Evolutionary conservation across 2,797 vertebrate species (phyloP), one percentile per base, ranked within the genome.

Genomic region (Parauchenoglanis punctatus): DNA sequence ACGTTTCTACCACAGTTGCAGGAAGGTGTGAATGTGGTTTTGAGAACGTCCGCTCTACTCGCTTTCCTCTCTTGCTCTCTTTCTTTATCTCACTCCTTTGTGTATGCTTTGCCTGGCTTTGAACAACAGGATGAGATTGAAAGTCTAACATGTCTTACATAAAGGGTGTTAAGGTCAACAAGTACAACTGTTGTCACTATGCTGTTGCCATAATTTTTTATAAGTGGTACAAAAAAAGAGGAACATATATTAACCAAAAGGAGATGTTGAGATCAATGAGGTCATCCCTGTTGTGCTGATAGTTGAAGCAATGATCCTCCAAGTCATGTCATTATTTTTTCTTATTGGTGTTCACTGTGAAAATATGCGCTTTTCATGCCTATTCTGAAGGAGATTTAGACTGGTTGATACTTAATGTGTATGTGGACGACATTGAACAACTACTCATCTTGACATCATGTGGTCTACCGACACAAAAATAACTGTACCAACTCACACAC

Each of bases 1-100:
- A 90, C 89, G 31, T 13, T 52, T 89, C 84, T 89, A 77, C 89
- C 80, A 88, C 81, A 82, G 23, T 63, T 1, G 86, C 85, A 88
- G 81, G 61, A 92, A 92, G 90, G 92, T 93, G 93, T 91, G 89
- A 94, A 91, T 89, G 89, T 86, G 87, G 89, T 90, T 92, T 91
- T 28, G 54, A 49, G 84, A 54, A 84, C 80, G 23, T 88, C 77
- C 88, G 86, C 78, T 72, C 28, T 84, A 31, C 52, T 85, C 31
- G 54, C 40, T 81, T 81, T 77, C 40, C 56, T 85, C 70, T 63
- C 44, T 81, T 72, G n/a, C 23, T 88, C 7, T 73, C 84, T 85
- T 31, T 80, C 44, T 86, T 35, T 49, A 52, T 81, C n/a, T 83
- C 40, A 46, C 46, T 84, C 23, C 44, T 83, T 52, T 31, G 63